Evolutionary conservation across 37 sponge, comb jelly and placozoan species (phyloP).

Genomic region (Beroe forskalii): DNA sequence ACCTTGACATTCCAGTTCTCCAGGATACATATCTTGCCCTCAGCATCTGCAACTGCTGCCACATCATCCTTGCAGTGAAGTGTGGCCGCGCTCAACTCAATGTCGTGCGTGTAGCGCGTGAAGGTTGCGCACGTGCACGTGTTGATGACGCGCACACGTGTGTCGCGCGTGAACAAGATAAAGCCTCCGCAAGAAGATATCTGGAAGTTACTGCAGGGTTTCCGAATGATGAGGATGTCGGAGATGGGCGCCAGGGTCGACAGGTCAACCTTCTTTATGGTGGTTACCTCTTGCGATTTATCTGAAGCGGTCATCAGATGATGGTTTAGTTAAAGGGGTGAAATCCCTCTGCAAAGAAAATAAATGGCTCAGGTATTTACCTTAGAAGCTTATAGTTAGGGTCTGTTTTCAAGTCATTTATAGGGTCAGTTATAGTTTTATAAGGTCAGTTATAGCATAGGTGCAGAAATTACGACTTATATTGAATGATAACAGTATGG

Average conservation of each 20-base stretch:
- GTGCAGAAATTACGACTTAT: no score
- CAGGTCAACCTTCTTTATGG: background rate
- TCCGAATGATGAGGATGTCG: slow-evolving; percentile 5
- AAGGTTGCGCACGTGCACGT: slow-evolving; percentile 60
- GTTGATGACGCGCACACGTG: slow-evolving; percentile 57
- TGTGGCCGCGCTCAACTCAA: background rate
- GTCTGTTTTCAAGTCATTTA: no score
- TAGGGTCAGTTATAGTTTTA: no score
- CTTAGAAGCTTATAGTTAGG: no score
- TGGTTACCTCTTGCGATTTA: background rate
- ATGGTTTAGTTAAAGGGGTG: no score
- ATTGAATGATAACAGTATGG: no score
- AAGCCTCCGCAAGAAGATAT: slow-evolving; percentile 29
- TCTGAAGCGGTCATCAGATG: no score
- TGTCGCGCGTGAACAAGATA: slow-evolving; percentile 30
- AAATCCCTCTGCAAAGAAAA: no score
- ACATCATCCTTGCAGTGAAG: background rate
- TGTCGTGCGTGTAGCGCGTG: slow-evolving; percentile 29
- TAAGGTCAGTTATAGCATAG: no score
- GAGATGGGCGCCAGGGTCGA: background rate
- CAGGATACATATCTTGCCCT: slow-evolving; percentile 17
- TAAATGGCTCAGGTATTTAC: no score
- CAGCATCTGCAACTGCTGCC: slow-evolving; percentile 27
- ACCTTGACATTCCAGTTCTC: slow-evolving; percentile 50
- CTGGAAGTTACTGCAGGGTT: slow-evolving; percentile 10